These are phyloP conservation scores for Taurulus bubalis DNA, from an alignment of 2,113 vertebrate species.

Conservation along the genomic window DNA sequence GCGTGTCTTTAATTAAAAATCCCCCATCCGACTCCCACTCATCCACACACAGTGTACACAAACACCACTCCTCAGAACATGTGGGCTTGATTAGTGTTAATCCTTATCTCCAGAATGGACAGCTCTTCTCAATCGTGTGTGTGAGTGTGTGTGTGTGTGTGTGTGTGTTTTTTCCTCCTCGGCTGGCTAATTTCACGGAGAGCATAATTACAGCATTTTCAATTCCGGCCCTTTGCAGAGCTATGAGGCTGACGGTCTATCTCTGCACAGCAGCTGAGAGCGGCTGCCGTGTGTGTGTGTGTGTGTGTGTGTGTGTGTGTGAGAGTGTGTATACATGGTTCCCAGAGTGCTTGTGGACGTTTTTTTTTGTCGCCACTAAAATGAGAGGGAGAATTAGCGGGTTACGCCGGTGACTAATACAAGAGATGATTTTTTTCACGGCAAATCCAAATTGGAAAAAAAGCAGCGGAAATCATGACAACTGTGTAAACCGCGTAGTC, in stretches of 20 bases:
- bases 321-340: constrained; percentile 18
- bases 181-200: constrained; percentile 80
- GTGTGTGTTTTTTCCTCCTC: constrained; percentile 59
- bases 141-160: background rate
- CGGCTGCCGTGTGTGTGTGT: background rate
- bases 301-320: background rate
- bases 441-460: constrained; percentile 48
- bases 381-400: constrained; percentile 42
- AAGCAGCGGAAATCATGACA: constrained; percentile 46
- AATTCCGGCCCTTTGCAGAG: constrained; percentile 70
- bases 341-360: constrained; percentile 28
- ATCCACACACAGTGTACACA: constrained; percentile 15
- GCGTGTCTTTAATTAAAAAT: constrained; percentile 77
- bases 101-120: constrained; percentile 76
- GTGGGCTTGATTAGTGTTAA: constrained; percentile 70
- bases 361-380: constrained; percentile 28
- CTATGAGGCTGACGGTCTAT: constrained; percentile 65
- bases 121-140: constrained; percentile 68
- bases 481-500: constrained; percentile 27
- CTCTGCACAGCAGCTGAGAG: constrained; percentile 72
- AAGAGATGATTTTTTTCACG: constrained; percentile 48
- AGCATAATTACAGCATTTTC: constrained; percentile 82
- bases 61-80: constrained; percentile 54
- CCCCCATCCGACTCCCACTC: constrained; percentile 2
- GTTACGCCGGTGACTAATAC: constrained; percentile 52